Conservation (phyloP, 2,888 invertebrate genomes). For the Napeogenes inachia region DNA sequence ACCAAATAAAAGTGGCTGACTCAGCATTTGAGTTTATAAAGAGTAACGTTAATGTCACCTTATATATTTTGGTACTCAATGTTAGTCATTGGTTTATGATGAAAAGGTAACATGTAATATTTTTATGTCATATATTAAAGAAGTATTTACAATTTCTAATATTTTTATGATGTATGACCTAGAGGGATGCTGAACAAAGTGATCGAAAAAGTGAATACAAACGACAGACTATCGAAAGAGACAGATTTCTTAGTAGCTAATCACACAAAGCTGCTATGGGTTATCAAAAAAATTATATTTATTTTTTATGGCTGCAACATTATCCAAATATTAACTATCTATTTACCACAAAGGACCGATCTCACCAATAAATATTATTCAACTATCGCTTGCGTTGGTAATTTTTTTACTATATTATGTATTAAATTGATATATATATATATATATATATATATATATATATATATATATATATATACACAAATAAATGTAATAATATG, state of each 20-base stretch:
- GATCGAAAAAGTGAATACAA: slow-evolving; percentile 39
- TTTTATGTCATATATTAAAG: background rate
- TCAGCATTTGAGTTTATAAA: slow-evolving; percentile 48
- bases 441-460: slow-evolving; percentile 8
- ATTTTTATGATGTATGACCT: background rate
- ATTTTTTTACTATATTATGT: slow-evolving; percentile 18
- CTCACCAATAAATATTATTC: slow-evolving; percentile 43
- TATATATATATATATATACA: slow-evolving; percentile 5
- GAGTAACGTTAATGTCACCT: slow-evolving; percentile 50
- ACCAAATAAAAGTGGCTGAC: slow-evolving; percentile 45
- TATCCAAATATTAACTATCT: slow-evolving; percentile 40
- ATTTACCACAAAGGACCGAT: slow-evolving; percentile 49
- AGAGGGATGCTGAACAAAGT: slow-evolving; percentile 41
- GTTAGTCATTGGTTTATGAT: slow-evolving; percentile 56
- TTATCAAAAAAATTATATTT: slow-evolving; percentile 48
- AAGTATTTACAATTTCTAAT: background rate
- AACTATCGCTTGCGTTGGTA: slow-evolving; percentile 60
- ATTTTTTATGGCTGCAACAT: slow-evolving; percentile 47
- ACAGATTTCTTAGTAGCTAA: slow-evolving; percentile 36
- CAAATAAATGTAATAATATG: background rate
- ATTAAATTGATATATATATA: slow-evolving; percentile 6
- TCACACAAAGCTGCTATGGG: slow-evolving; percentile 40
- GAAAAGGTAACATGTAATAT: slow-evolving; percentile 42
- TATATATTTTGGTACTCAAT: slow-evolving; percentile 45
- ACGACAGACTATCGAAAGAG: slow-evolving; percentile 38